Evolutionary conservation across 2,888 invertebrate species (phyloP), one percentile per base, ranked within the genome.

Genomic region (Caenorhabditis virilis): DNA sequence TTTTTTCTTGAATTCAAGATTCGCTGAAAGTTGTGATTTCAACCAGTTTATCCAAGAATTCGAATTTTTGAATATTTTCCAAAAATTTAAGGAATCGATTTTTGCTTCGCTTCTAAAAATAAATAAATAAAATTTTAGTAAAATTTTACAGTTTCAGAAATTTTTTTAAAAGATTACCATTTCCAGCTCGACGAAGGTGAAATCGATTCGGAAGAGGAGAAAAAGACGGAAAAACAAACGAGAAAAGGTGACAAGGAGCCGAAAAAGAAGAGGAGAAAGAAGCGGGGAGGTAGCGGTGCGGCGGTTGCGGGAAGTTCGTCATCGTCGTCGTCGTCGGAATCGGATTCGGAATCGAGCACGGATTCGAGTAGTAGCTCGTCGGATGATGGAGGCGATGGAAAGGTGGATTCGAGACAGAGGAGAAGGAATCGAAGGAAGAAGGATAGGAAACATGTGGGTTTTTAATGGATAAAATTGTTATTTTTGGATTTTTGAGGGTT

Each of bases 171-270:
- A n/a, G n/a, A n/a, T n/a, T n/a, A n/a, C n/a, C n/a, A n/a, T n/a
- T n/a, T n/a, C n/a, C n/a, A 52, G 26, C 39, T 71, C n/a, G 73
- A 73, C 26, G 73, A 73, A 38, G 73, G 73, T 15, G 73, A 73
- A 38, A 69, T 73, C 13, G 73, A 69, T 42, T 67, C 67, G 30
- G 73, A 69, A 11, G 73, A 73, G 36, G 73, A 73, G 52, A 22
- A 46, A 23, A 50, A 67, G 30, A 42, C 13, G 30, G 30, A 30
- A 13, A 30, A 30, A 13, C 30, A 43, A 23, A n/a, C n/a, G n/a
- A n/a, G n/a, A n/a, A 30, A 56, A 25, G 46, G 16, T 20, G 26
- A n/a, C 4, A 46, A 54, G n/a, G 38, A 51, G 30, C 52, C 51
- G 18, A 47, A 30, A 7, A 46, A 54, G 16, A 69, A 38, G 38